Conservation (phyloP, 2,113 vertebrate species). For the Crotalus viridis region DNA sequence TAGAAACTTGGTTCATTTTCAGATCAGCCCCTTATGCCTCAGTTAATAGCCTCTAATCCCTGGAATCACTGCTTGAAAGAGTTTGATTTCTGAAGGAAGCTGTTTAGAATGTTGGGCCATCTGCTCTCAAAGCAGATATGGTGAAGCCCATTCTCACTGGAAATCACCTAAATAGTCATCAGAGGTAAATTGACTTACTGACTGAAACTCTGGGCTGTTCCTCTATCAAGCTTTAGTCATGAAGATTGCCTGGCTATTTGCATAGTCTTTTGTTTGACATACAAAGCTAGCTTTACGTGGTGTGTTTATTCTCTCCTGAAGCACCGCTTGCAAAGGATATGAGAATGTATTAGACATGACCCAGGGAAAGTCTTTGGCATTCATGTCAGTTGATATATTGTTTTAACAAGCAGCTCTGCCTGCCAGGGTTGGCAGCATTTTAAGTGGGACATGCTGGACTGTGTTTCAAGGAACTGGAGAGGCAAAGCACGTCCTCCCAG, state of each 20-base stretch:
- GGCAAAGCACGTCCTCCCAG: rapidly evolving
- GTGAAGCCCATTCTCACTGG: neutral
- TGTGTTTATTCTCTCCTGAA: neutral
- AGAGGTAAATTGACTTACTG: neutral
- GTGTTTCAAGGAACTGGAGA: neutral
- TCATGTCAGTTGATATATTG: conserved; percentile 24
- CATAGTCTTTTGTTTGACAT: neutral
- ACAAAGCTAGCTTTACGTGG: neutral
- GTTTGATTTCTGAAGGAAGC: neutral
- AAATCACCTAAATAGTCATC: neutral
- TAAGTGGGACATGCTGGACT: rapidly evolving
- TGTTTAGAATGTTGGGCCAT: neutral
- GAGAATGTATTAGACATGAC: neutral
- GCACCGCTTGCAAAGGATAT: neutral
- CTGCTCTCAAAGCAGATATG: neutral
- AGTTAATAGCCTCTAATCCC: neutral
- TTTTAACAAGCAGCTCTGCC: neutral
- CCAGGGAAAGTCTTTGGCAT: neutral
- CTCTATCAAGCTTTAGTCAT: neutral
- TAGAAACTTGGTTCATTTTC: neutral
- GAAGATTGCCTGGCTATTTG: neutral
- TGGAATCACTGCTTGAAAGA: neutral
- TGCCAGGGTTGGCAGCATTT: neutral
- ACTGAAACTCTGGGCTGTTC: neutral
- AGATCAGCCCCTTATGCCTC: neutral